Evolutionary conservation across 1,140 invertebrate species (phyloP).

Genomic region (Lepidurus couesii): DNA sequence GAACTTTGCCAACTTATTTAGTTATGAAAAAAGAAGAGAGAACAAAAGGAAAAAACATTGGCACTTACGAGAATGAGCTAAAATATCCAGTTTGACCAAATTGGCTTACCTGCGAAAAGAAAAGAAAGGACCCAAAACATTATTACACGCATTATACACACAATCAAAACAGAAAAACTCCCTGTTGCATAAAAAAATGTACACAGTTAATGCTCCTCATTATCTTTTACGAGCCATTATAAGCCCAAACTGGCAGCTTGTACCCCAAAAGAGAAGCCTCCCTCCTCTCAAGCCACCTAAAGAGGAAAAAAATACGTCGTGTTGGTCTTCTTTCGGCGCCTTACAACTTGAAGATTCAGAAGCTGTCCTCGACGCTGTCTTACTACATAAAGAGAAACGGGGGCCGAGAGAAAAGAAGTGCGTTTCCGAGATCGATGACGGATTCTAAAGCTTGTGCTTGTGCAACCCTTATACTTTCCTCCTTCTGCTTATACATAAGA

Average conservation of each 20-base stretch:
- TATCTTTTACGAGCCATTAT: not conserved
- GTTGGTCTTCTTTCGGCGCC: too few relatives aligned
- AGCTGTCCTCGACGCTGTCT: too few relatives aligned
- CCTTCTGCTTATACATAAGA: too few relatives aligned
- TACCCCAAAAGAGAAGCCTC: not conserved
- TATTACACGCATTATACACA: not conserved
- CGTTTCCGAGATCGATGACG: too few relatives aligned
- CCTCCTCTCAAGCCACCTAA: not conserved
- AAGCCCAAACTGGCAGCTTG: not conserved
- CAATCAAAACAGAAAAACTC: not conserved
- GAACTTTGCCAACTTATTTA: not conserved
- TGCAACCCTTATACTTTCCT: too few relatives aligned
- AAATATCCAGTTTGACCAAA: not conserved
- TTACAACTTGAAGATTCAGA: too few relatives aligned
- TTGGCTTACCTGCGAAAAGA: not conserved
- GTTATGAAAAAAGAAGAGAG: not conserved
- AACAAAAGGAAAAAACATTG: not conserved
- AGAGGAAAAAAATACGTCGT: not conserved
- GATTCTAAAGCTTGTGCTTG: too few relatives aligned
- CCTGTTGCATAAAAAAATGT: not conserved
- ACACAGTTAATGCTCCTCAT: not conserved
- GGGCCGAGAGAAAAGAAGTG: too few relatives aligned
- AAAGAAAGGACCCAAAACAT: not conserved
- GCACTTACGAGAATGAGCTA: not conserved
- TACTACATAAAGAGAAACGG: too few relatives aligned